Evolutionary conservation across 2,113 vertebrate species (phyloP), one percentile per base, ranked within the genome.

Genomic region (Ornithorhynchus anatinus): DNA sequence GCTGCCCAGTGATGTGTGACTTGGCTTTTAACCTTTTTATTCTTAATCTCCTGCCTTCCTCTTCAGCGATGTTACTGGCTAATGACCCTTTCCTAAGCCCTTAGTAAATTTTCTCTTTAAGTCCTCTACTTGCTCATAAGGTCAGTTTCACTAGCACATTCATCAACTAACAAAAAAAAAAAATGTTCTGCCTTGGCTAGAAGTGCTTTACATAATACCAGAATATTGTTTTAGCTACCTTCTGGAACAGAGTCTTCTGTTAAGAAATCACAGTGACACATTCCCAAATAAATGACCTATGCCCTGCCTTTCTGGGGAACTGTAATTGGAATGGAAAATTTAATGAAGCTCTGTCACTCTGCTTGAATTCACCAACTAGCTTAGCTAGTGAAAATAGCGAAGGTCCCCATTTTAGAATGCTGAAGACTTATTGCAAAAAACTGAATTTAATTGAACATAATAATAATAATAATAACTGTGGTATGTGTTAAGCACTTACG

Each of bases 1-100:
- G 33, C 42, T 59, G 6, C 59, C 65, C 43, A 62, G 2, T 47
- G 62, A 48, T 66, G 33, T 47, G 33, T 75, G 43, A 64, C 33
- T 79, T 67, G 53, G 53, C 39, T 66, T n/a, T 72, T 72, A 59
- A 57, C 15, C 45, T 77, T 79, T 72, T 60, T 69, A 31, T 66
- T 72, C 64, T 79, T 84, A 79, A 77, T 80, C 74, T 76, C 74
- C 44, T 27, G 47, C 69, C 74, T 80, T 76, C 60, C 25, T 59
- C 50, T 58, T 68, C 23, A 40, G 10, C 20, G 35, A 23, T n/a
- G 36, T 22, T 54, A 54, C 65, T 69, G 45, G 52, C 69, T 82
- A 75, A 80, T 75, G 79, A 71, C 40, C 53, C 59, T 81, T 78
- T 51, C 52, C 23, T 79, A 84, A 86, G 64, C 66, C 59, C 51